Percentiles rank a stretch among this genome's conserved stretches.
Conservation (phyloP, 2,797 vertebrate genomes). For the Geotrypetes seraphini region DNA sequence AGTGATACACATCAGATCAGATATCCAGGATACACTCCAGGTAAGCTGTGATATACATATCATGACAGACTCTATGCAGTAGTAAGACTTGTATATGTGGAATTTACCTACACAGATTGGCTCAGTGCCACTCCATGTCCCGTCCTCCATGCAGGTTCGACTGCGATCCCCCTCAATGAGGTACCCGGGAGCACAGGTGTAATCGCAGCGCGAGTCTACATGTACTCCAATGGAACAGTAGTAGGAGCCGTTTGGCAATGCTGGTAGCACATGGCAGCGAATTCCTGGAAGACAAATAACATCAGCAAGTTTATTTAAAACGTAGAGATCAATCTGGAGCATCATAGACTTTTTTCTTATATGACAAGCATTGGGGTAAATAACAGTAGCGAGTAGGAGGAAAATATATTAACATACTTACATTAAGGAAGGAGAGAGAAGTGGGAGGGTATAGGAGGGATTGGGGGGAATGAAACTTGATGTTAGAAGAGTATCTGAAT, state of each 20-base stretch:
- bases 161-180: conserved; percentile 73
- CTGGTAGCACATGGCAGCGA: conserved; percentile 69
- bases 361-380: too few species aligned
- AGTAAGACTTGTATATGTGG: conserved; percentile 2
- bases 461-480: too few species aligned
- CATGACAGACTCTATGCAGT: not conserved
- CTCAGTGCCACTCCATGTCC: conserved; percentile 74
- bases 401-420: too few species aligned
- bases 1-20: not conserved
- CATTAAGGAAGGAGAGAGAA: too few species aligned
- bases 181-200: conserved; percentile 72
- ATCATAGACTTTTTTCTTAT: too few species aligned
- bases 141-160: conserved; percentile 69
- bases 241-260: conserved; percentile 73
- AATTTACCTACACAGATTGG: conserved; percentile 83
- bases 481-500: too few species aligned
- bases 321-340: too few species aligned
- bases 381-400: too few species aligned
- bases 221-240: conserved; percentile 67
- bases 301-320: too few species aligned
- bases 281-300: conserved; percentile 51
- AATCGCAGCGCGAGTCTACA: conserved; percentile 84
- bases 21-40: not conserved
- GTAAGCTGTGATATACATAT: not conserved
- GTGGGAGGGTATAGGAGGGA: too few species aligned